Conservation (phyloP, 2,888 invertebrate genomes). For the Aspidapion aeneum region DNA sequence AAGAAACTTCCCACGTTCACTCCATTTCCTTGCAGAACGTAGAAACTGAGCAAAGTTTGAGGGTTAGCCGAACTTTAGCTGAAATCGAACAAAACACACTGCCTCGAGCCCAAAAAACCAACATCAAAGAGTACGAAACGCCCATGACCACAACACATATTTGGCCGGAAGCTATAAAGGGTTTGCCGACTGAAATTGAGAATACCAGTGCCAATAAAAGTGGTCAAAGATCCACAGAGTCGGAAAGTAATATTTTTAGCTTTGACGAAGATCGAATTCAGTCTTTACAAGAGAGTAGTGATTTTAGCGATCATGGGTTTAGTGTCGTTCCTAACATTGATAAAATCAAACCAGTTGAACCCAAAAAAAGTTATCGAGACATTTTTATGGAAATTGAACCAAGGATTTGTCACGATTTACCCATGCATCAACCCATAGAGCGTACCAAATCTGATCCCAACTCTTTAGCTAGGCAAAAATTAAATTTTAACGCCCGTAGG, state of each 20-base stretch:
- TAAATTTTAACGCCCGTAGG: slow-evolving; percentile 70
- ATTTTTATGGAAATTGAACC: slow-evolving; percentile 65
- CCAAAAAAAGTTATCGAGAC: slow-evolving; percentile 46
- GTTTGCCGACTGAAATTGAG: slow-evolving; percentile 52
- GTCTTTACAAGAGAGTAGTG: slow-evolving; percentile 57
- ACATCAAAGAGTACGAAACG: slow-evolving; percentile 24
- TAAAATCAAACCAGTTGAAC: slow-evolving; percentile 28
- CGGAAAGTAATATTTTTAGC: slow-evolving; percentile 69
- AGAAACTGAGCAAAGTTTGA: slow-evolving; percentile 60
- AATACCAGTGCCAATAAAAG: slow-evolving; percentile 41
- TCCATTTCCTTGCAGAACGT: slow-evolving; percentile 69
- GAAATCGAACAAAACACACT: slow-evolving; percentile 51
- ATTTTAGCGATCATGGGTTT: slow-evolving; percentile 37
- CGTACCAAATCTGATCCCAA: slow-evolving; percentile 86
- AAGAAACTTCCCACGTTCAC: slow-evolving; percentile 55
- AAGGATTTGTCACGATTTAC: slow-evolving; percentile 48
- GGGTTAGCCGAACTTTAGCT: slow-evolving; percentile 53
- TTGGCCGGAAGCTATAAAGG: slow-evolving; percentile 56
- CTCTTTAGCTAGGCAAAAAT: slow-evolving; percentile 67
- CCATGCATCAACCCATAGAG: slow-evolving; percentile 69
- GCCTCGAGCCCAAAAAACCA: slow-evolving; percentile 42
- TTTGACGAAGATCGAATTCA: slow-evolving; percentile 75
- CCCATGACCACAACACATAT: slow-evolving; percentile 46
- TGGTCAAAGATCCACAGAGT: slow-evolving; percentile 61
- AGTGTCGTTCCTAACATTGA: slow-evolving; percentile 44